These are phyloP conservation scores for Thysanoteuthis rhombus DNA, from an alignment of 2,888 invertebrate genomes.

Conservation along the genomic window DNA sequence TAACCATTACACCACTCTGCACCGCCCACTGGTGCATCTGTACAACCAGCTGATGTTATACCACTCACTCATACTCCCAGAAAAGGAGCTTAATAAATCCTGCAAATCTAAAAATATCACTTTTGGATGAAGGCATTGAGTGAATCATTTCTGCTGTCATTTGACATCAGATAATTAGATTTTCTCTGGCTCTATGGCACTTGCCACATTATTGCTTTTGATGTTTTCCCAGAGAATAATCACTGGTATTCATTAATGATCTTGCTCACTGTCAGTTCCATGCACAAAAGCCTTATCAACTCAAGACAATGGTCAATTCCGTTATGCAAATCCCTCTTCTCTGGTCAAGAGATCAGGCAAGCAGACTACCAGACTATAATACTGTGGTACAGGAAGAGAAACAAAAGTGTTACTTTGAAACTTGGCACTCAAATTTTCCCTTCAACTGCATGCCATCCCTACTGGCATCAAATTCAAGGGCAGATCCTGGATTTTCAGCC, in stretches of 20 bases:
- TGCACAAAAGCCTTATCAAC: background rate
- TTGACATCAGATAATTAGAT: background rate
- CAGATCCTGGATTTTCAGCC: too few relatives aligned
- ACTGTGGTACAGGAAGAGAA: background rate
- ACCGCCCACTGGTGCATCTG: too few relatives aligned
- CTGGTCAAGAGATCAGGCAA: background rate
- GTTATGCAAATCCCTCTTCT: background rate
- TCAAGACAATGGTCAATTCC: background rate
- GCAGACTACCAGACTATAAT: background rate
- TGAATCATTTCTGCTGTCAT: background rate
- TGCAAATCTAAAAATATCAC: background rate
- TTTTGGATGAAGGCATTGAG: too few relatives aligned
- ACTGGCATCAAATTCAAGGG: too few relatives aligned
- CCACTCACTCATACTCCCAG: background rate
- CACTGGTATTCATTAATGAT: background rate
- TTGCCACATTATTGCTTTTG: background rate
- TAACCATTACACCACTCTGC: too few relatives aligned
- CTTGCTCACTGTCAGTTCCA: background rate
- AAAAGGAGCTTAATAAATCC: background rate
- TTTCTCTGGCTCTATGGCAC: background rate
- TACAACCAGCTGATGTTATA: too few relatives aligned
- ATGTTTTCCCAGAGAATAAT: background rate
- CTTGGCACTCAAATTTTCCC: background rate
- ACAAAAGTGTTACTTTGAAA: background rate
- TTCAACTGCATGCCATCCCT: background rate